Conservation (phyloP, 2,113 vertebrate genomes). For the Muscicapa adusta region DNA sequence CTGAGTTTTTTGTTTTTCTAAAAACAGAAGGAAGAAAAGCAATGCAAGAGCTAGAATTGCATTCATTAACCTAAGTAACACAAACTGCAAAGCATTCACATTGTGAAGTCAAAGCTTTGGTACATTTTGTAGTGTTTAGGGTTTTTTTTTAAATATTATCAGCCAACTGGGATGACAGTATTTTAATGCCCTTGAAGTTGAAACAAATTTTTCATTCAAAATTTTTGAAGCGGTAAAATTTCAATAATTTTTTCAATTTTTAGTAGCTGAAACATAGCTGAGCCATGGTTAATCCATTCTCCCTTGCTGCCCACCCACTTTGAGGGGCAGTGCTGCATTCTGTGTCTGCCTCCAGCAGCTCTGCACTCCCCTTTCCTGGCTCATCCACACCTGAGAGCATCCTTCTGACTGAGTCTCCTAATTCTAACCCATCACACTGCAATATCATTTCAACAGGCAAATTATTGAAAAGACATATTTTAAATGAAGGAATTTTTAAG, state of each 20-base stretch:
- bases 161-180: background rate
- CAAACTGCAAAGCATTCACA: background rate
- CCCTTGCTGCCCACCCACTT: rapidly evolving
- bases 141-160: background rate
- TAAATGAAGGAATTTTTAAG: background rate
- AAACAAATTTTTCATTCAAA: background rate
- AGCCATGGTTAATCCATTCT: background rate
- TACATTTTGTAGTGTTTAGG: background rate
- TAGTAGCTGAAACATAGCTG: background rate
- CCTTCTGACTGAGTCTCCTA: background rate
- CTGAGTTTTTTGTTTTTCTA: background rate
- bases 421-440: background rate
- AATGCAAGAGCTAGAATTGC: background rate
- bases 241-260: no score
- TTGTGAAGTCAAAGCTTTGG: background rate
- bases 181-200: background rate
- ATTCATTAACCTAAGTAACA: background rate
- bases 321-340: background rate
- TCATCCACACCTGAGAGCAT: background rate
- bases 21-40: background rate
- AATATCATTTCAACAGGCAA: background rate
- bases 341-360: background rate
- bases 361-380: background rate
- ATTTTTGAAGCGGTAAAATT: background rate
- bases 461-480: background rate